Percentiles rank a stretch among this genome's conserved stretches.
phyloP scores from a whole-genome alignment of 2,797 vertebrate genomes.

The Betta splendens region DNA sequence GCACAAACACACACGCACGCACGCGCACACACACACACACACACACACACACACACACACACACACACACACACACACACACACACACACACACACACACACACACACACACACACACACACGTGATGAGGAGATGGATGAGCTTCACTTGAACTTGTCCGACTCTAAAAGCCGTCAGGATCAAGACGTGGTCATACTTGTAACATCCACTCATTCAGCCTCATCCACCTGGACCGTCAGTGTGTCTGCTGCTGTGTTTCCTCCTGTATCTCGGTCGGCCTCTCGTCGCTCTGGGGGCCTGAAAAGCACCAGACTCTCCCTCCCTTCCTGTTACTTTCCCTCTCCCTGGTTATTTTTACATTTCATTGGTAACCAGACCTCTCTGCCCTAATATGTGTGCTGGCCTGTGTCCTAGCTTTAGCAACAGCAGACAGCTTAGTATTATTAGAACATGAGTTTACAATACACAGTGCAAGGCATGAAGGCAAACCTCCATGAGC shows the following conservation, averaged over 20 bases:
- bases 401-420: slow-evolving; percentile 30
- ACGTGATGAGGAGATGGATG: no score
- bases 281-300: slow-evolving; percentile 14
- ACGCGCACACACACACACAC: no score
- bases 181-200: no score
- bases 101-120: neutral
- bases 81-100: neutral
- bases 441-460: slow-evolving; percentile 30
- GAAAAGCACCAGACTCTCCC: neutral
- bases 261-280: slow-evolving; percentile 30
- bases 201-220: no score
- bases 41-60: no score
- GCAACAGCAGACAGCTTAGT: slow-evolving; percentile 13
- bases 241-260: slow-evolving; percentile 37
- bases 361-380: slow-evolving; percentile 48
- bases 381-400: slow-evolving; percentile 44
- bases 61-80: no score
- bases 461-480: neutral
- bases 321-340: neutral
- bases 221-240: no score
- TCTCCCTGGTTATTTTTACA: slow-evolving; percentile 54
- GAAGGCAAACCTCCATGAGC: neutral
- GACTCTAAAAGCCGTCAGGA: no score
- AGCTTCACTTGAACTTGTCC: no score
- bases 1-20: no score